A percentile compares a stretch with the other conserved stretches of the same genome.
Conservation (phyloP, 2,797 vertebrate species). For the Falco rusticolus region DNA sequence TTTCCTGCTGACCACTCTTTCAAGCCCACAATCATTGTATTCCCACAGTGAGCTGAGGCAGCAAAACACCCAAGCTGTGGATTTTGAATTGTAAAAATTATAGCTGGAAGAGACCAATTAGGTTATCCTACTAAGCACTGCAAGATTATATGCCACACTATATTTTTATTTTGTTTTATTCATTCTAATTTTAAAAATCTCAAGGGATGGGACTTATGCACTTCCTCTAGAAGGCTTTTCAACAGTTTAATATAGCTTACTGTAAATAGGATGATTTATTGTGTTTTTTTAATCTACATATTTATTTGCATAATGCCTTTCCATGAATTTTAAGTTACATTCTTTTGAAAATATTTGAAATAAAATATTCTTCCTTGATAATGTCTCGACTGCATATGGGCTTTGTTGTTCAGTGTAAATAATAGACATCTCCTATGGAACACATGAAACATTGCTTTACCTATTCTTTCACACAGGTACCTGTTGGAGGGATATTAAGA, state of each 20-base stretch:
- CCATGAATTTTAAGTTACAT: background rate
- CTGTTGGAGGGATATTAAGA: background rate
- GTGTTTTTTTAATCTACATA: background rate
- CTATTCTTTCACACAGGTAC: background rate
- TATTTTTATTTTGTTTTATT: conserved; percentile 5
- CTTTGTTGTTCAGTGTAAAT: background rate
- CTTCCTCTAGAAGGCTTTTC: background rate
- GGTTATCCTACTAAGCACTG: conserved; percentile 11
- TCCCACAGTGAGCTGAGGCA: conserved; percentile 27
- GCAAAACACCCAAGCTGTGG: conserved; percentile 5
- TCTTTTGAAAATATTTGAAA: conserved; percentile 4
- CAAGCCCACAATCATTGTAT: background rate
- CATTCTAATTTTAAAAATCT: background rate
- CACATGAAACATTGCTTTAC: background rate
- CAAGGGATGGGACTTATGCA: background rate
- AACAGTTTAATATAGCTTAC: background rate
- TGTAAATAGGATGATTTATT: background rate
- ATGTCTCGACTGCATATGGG: fast-evolving
- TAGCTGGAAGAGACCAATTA: conserved; percentile 35
- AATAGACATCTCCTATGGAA: background rate
- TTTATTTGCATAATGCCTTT: background rate
- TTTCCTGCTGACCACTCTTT: conserved; percentile 56
- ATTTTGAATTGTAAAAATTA: conserved; percentile 52
- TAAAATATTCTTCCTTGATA: background rate
- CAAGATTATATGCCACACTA: background rate